These are phyloP conservation scores for Melanocharis versteri DNA, from an alignment of 2,113 vertebrate species.

Conservation along the genomic window DNA sequence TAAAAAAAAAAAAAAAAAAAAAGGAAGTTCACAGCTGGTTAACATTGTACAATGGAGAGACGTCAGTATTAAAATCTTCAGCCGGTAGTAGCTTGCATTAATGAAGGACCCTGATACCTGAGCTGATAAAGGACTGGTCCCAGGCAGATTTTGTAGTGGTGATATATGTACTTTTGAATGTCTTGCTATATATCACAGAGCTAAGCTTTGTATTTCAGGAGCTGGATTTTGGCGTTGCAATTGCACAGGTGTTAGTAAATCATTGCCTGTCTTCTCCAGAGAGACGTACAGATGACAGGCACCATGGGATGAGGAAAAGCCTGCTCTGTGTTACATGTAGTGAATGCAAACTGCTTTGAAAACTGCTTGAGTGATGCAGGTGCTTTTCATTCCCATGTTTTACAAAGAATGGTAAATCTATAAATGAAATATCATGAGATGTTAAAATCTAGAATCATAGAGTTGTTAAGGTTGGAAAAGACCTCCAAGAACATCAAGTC, in stretches of 20 bases:
- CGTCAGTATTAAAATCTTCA: not conserved
- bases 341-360: not conserved
- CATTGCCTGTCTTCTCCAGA: not conserved
- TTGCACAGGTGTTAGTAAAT: constrained; percentile 6
- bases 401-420: not conserved
- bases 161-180: not conserved
- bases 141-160: not conserved
- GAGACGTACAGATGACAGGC: not conserved
- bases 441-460: not conserved
- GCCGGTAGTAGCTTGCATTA: not conserved
- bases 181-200: not conserved
- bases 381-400: not conserved
- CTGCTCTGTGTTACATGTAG: not conserved
- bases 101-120: not conserved
- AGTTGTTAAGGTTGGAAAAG: not conserved
- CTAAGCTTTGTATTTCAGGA: not conserved
- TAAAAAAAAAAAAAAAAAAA: too few relatives aligned
- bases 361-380: not conserved
- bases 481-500: not conserved
- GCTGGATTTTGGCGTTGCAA: not conserved
- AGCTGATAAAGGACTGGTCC: not conserved
- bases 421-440: not conserved
- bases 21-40: not conserved
- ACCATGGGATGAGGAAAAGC: not conserved
- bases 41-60: not conserved